These are phyloP conservation scores for Colletes latitarsis DNA, from an alignment of 1,140 invertebrate genomes.

Conservation along the genomic window DNA sequence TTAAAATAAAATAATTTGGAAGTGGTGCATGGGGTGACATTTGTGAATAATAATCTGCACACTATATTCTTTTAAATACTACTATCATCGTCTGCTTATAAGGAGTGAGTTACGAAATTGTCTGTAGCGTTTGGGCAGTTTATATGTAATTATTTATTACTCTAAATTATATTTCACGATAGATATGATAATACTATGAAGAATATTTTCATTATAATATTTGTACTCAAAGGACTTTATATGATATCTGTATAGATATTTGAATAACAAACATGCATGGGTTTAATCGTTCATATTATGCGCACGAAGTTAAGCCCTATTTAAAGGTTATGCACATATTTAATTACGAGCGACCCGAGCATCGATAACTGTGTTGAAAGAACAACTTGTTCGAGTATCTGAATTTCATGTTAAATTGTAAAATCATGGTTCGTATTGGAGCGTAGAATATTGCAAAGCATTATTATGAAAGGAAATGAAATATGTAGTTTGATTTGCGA, in stretches of 20 bases:
- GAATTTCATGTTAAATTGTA: background rate
- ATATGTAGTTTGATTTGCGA: background rate
- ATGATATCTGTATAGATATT: background rate
- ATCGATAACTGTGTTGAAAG: conserved; percentile 4
- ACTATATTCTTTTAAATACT: too few relatives aligned
- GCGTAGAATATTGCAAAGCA: background rate
- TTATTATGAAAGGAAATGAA: background rate
- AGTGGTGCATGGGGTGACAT: too few relatives aligned
- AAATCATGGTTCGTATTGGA: too few relatives aligned
- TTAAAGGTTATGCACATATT: background rate
- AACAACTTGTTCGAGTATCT: background rate
- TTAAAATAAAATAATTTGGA: too few relatives aligned
- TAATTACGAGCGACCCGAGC: background rate
- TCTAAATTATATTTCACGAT: too few relatives aligned
- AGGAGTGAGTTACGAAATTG: too few relatives aligned
- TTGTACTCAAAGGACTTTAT: background rate
- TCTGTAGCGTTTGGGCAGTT: too few relatives aligned
- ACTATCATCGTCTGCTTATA: too few relatives aligned
- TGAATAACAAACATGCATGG: background rate
- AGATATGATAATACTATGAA: too few relatives aligned
- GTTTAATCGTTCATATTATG: background rate
- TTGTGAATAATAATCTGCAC: too few relatives aligned
- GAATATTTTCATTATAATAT: background rate
- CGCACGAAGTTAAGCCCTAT: background rate
- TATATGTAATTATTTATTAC: too few relatives aligned